These are phyloP conservation scores for Caligus rogercresseyi DNA, from an alignment of 1,140 invertebrate genomes.

Conservation along the genomic window DNA sequence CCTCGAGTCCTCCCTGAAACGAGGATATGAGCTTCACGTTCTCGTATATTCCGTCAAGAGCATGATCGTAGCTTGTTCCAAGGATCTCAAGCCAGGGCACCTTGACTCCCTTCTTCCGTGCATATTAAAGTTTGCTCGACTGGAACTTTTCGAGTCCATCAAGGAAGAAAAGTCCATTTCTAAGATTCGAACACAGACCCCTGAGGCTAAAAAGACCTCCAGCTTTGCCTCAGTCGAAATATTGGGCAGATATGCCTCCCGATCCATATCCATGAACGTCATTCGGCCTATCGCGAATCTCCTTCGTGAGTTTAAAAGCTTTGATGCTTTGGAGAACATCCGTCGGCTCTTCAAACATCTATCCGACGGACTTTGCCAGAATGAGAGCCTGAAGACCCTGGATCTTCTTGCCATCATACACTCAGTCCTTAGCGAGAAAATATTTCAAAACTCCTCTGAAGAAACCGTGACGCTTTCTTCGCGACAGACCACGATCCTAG, in stretches of 20 bases:
- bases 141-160: not conserved
- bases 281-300: not conserved
- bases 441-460: not conserved
- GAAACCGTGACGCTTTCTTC: not conserved
- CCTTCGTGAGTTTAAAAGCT: not conserved
- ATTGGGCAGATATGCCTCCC: not conserved
- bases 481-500: not conserved
- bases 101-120: not conserved
- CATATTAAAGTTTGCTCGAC: not conserved
- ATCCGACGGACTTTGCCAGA: not conserved
- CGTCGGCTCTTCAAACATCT: not conserved
- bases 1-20: not conserved
- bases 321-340: not conserved
- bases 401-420: not conserved
- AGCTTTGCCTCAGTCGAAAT: not conserved
- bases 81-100: not conserved
- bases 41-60: not conserved
- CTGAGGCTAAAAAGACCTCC: not conserved
- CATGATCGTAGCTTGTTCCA: not conserved
- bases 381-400: not conserved
- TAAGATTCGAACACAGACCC: not conserved
- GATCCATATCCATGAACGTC: not conserved
- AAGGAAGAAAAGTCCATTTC: not conserved
- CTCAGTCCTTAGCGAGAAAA: not conserved
- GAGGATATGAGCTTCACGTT: not conserved